phyloP scores from a whole-genome alignment of 2,797 vertebrate species.

The Onychomys leucogaster region DNA sequence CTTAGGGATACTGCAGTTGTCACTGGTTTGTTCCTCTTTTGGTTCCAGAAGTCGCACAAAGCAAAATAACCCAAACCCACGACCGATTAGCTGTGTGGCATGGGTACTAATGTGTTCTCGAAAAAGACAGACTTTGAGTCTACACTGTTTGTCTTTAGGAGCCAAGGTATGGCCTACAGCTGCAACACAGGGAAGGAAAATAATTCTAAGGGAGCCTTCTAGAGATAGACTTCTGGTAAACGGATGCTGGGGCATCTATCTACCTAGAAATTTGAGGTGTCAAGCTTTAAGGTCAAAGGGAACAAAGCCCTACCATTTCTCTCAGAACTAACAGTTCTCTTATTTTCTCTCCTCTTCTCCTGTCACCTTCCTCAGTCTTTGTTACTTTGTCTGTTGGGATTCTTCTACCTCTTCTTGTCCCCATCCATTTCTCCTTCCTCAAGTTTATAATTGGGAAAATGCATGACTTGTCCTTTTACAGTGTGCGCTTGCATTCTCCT shows the following conservation, averaged over 20 bases:
- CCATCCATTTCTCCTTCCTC: not conserved
- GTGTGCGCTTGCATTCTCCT: not conserved
- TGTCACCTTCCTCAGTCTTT: not conserved
- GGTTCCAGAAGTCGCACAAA: not conserved
- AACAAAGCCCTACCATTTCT: not conserved
- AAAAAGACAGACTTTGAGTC: not conserved
- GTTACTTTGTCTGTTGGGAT: not conserved
- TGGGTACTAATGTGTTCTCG: not conserved
- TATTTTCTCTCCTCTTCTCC: not conserved
- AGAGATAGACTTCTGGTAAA: not conserved
- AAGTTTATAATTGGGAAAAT: not conserved
- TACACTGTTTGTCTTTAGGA: not conserved
- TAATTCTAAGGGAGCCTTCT: not conserved
- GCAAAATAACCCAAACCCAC: constrained; percentile 39
- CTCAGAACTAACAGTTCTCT: not conserved
- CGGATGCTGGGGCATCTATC: not conserved
- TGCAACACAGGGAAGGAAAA: constrained; percentile 6
- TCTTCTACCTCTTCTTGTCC: not conserved
- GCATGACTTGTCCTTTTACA: not conserved
- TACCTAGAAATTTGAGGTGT: not conserved
- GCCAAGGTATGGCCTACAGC: not conserved
- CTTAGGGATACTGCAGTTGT: not conserved
- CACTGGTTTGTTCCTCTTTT: not conserved
- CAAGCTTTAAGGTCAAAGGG: not conserved
- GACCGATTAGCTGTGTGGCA: not conserved